A percentile compares a stretch with the other conserved stretches of the same genome.
These are phyloP conservation scores for Camponotus fellah DNA, from an alignment of 2,888 invertebrate species.

Conservation along the genomic window DNA sequence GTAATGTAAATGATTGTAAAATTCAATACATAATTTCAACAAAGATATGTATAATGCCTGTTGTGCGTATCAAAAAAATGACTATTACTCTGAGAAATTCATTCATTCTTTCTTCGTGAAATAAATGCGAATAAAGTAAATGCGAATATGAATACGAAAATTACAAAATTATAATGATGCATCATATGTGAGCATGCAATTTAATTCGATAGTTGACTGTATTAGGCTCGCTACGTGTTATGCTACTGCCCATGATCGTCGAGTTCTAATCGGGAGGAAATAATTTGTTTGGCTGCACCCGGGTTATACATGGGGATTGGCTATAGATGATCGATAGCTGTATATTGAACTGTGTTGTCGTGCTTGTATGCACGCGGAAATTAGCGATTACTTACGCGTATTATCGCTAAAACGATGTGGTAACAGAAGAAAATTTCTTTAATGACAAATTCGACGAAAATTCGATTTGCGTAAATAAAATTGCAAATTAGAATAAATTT, in stretches of 20 bases:
- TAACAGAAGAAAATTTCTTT: neutral
- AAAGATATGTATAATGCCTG: neutral
- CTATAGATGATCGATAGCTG: slow-evolving; percentile 75
- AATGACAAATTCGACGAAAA: neutral
- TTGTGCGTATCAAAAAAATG: neutral
- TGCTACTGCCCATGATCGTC: slow-evolving; percentile 51
- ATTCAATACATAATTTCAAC: neutral
- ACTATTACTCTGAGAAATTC: neutral
- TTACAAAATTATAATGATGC: slow-evolving; percentile 6
- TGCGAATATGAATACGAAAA: slow-evolving; percentile 51
- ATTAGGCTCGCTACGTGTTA: slow-evolving; percentile 47
- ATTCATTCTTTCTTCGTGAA: slow-evolving; percentile 8
- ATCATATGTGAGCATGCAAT: slow-evolving; percentile 51
- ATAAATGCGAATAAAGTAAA: slow-evolving; percentile 53
- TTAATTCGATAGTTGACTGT: slow-evolving; percentile 64
- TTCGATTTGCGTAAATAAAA: neutral
- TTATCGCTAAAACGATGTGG: slow-evolving; percentile 46
- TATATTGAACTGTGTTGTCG: slow-evolving; percentile 47
- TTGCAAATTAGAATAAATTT: neutral
- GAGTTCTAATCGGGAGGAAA: slow-evolving; percentile 77
- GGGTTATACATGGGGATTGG: slow-evolving; percentile 71
- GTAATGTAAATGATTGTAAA: neutral
- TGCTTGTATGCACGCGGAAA: slow-evolving; percentile 50
- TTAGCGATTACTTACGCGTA: slow-evolving; percentile 52
- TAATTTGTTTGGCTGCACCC: slow-evolving; percentile 78